Evolutionary conservation across 2,888 invertebrate genomes (phyloP), one percentile per base, ranked within the genome.

Genomic region (Drosophila paranaensis): DNA sequence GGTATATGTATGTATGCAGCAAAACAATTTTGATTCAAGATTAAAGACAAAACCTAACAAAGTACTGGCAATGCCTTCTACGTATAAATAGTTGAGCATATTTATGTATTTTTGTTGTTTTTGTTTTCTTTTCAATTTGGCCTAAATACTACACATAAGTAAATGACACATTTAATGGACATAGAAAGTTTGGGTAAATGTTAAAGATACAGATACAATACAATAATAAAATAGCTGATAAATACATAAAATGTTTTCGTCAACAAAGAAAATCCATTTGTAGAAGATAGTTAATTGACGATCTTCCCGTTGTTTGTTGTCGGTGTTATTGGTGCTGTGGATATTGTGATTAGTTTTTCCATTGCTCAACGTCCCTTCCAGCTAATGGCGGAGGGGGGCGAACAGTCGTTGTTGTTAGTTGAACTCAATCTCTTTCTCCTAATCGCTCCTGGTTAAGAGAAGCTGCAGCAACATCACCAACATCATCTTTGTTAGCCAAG

Each of bases 281-380:
- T 60, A 82, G 77, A 94, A 93, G 27, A 27, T 27, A 48, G 48
- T 39, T 6, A 39, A 30, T 48, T 14, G 58, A 53, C 51, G 73
- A 48, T 55, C 48, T 56, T 74, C 42, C 54, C 74, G 60, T 56
- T 72, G 60, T 54, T 60, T 50, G 50, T n/a, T n/a, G 65, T 40
- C 57, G 69, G 51, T 79, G 64, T 60, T 75, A 60, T 66, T 62
- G 68, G 64, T 60, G 64, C 64, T 64, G 51, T 57, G 62, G 60
- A 20, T 62, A 61, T 64, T 61, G 50, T 72, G 62, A 61, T 69
- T 85, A 71, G 67, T 71, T 74, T 68, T 71, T 72, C 53, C 66
- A 56, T 82, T 85, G 92, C 92, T 95, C 95, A 90, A 95, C 95
- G 93, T 96, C 96, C 94, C 95, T 95, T 92, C 96, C 96, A 92